phyloP scores from a whole-genome alignment of 2,888 invertebrate genomes.

The Tethea ocularis region DNA sequence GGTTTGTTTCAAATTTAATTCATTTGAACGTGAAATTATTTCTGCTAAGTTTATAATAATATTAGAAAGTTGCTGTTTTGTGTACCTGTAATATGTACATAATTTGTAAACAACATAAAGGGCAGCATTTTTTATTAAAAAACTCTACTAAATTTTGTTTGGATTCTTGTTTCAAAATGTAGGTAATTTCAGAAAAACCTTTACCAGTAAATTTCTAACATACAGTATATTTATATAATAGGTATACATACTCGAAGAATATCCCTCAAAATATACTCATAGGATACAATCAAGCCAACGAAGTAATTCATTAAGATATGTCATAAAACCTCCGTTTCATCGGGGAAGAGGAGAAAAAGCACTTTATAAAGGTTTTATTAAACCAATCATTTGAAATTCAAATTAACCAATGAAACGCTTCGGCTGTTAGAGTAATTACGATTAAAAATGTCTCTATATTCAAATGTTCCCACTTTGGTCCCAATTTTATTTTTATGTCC shows the following conservation, averaged over 20 bases:
- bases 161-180: no score
- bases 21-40: not conserved
- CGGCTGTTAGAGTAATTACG: constrained; percentile 23
- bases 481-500: not conserved
- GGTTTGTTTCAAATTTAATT: constrained; percentile 8
- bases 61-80: not conserved
- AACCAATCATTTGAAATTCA: constrained; percentile 39
- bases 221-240: no score
- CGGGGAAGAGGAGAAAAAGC: constrained; percentile 29
- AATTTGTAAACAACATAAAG: no score
- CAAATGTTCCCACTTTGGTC: not conserved
- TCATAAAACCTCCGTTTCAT: constrained; percentile 25
- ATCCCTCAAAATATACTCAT: no score
- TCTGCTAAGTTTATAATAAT: not conserved
- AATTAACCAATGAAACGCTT: constrained; percentile 28
- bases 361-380: constrained; percentile 36
- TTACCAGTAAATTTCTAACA: no score
- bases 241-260: no score
- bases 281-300: no score
- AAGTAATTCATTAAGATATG: constrained; percentile 35
- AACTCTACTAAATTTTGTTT: no score
- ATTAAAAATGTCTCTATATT: constrained; percentile 21
- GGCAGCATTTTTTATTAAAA: no score
- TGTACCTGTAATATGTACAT: constrained; percentile 6
- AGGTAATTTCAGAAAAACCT: no score